phyloP scores from a whole-genome alignment of 2,888 invertebrate genomes.

The Charanyca ferruginea region DNA sequence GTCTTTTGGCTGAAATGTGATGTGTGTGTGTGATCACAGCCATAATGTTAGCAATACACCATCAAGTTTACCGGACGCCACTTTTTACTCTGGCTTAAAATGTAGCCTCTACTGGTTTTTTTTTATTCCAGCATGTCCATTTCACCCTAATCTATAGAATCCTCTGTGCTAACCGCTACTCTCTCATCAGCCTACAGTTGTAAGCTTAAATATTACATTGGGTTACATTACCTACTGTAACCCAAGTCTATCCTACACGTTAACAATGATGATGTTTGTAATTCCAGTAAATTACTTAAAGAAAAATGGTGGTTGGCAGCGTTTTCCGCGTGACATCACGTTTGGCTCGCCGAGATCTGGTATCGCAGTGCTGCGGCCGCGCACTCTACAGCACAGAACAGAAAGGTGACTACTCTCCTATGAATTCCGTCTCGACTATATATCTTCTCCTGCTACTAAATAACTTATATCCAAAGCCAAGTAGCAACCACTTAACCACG shows the following conservation, averaged over 20 bases:
- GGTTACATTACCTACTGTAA: too few relatives aligned
- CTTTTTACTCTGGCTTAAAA: neutral
- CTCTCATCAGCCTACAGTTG: neutral
- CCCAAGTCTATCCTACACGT: neutral
- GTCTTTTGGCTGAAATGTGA: too few relatives aligned
- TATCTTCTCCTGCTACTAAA: too few relatives aligned
- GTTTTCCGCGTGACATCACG: constrained; percentile 71
- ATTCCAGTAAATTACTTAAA: constrained; percentile 41
- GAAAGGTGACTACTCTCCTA: constrained; percentile 58
- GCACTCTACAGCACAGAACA: constrained; percentile 75
- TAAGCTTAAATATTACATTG: too few relatives aligned
- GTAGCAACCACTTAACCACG: neutral
- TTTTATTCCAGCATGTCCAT: neutral
- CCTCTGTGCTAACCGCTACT: neutral
- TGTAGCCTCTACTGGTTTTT: neutral
- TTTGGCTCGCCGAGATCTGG: constrained; percentile 54
- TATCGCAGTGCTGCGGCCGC: constrained; percentile 69
- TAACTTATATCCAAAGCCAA: too few relatives aligned
- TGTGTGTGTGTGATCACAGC: too few relatives aligned
- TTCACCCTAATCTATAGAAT: neutral
- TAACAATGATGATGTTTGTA: neutral
- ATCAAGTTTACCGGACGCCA: too few relatives aligned
- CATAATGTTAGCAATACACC: too few relatives aligned
- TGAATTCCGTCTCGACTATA: too few relatives aligned
- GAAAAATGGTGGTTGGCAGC: constrained; percentile 71